Conservation (phyloP, 2,113 vertebrate species). For the Crotalus helleri region DNA sequence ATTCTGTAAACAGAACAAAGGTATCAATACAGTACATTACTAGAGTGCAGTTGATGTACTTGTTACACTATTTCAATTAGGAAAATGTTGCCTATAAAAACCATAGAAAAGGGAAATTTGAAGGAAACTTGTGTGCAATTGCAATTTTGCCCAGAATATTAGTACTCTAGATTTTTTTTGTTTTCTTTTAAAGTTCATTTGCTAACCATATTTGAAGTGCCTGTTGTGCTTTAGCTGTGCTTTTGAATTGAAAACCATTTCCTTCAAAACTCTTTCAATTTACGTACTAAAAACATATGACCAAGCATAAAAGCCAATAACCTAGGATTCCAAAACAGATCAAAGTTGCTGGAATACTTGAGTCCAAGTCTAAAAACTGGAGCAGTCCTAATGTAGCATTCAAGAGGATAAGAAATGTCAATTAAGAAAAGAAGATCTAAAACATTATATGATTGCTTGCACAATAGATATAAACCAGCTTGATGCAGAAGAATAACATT, state of each 20-base stretch:
- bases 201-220: constrained; percentile 65
- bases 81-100: constrained; percentile 40
- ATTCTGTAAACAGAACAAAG: background rate
- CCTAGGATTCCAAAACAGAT: background rate
- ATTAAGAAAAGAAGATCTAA: constrained; percentile 6
- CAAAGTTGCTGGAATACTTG: background rate
- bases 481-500: fast-evolving
- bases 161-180: constrained; percentile 45
- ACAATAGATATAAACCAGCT: background rate
- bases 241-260: constrained; percentile 40
- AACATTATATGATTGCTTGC: background rate
- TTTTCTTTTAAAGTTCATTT: constrained; percentile 51
- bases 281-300: background rate
- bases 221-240: constrained; percentile 70
- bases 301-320: background rate
- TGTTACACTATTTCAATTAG: background rate
- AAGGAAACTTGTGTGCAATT: constrained; percentile 27
- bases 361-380: background rate
- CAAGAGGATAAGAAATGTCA: background rate
- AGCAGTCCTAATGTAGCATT: background rate
- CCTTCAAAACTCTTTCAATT: background rate
- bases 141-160: constrained; percentile 47
- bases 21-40: background rate
- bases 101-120: constrained; percentile 41
- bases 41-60: fast-evolving